Percentiles rank a stretch among this genome's conserved stretches.
These are phyloP conservation scores for Hemiscyllium ocellatum DNA, from an alignment of 2,113 vertebrate genomes.

Conservation along the genomic window DNA sequence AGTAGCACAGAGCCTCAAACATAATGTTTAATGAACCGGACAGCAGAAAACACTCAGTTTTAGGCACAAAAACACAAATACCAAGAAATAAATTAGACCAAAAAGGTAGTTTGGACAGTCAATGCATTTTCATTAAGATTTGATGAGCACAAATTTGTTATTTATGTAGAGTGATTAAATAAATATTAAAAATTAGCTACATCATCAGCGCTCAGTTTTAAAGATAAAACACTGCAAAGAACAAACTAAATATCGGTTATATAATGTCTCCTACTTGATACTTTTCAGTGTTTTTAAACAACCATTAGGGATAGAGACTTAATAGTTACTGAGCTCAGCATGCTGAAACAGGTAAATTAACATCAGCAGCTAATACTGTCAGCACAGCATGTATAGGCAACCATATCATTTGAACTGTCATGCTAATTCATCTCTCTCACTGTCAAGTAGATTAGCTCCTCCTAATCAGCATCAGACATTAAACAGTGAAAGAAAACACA, in stretches of 20 bases:
- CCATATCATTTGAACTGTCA: not conserved
- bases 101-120: not conserved
- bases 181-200: not conserved
- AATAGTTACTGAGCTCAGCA: not conserved
- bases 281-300: not conserved
- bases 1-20: not conserved
- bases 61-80: not conserved
- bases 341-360: not conserved
- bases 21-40: not conserved
- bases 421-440: slow-evolving; percentile 5
- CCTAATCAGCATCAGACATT: not conserved
- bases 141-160: not conserved
- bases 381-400: not conserved
- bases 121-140: not conserved
- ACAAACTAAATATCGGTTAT: not conserved
- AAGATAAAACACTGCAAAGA: too few relatives aligned
- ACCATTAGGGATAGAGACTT: not conserved
- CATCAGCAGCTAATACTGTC: not conserved
- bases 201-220: not conserved
- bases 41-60: not conserved
- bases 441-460: not conserved
- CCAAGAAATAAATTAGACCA: not conserved
- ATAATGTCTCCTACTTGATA: not conserved
- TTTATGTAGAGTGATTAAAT: not conserved
- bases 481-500: slow-evolving; percentile 10